phyloP scores from a whole-genome alignment of 2,113 vertebrate genomes.

The Ctenodactylus gundi region DNA sequence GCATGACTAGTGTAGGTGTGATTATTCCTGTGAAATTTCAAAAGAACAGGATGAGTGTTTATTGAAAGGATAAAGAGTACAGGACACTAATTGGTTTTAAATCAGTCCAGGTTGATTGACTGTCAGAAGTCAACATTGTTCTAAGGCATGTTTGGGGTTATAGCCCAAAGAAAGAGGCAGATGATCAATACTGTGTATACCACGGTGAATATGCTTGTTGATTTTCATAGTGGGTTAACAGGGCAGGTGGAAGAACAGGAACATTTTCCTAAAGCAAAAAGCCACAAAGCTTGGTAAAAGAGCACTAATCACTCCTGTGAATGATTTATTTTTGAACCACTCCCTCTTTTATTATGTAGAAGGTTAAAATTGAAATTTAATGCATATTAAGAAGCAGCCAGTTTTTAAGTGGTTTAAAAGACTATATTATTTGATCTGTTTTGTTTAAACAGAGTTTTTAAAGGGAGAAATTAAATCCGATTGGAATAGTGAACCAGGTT shows the following conservation, averaged over 20 bases:
- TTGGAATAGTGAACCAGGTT: constrained; percentile 35
- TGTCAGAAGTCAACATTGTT: not conserved
- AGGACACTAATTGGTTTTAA: constrained; percentile 29
- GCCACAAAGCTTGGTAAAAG: constrained; percentile 48
- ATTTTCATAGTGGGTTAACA: constrained; percentile 16
- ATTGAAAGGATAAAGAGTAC: constrained; percentile 20
- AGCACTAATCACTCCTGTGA: constrained; percentile 30
- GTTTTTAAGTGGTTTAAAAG: constrained; percentile 44
- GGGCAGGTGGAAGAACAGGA: constrained; percentile 6
- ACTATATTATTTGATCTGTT: constrained; percentile 34
- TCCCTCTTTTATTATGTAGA: constrained; percentile 63
- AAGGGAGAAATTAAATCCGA: constrained; percentile 44
- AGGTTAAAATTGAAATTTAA: constrained; percentile 52
- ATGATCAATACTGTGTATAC: constrained; percentile 35
- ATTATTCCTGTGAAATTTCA: constrained; percentile 54
- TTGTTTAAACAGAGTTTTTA: constrained; percentile 40
- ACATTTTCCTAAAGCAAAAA: not conserved
- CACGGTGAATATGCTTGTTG: constrained; percentile 31
- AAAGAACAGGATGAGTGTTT: constrained; percentile 33
- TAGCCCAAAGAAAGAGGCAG: constrained; percentile 18
- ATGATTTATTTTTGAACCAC: constrained; percentile 65
- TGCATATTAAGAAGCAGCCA: constrained; percentile 54
- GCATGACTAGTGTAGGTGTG: constrained; percentile 37
- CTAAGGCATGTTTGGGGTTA: not conserved
- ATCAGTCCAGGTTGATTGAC: not conserved